Base-by-base conservation (phyloP, 2,113 vertebrate species). In the Bagarius yarrelli region DNA sequence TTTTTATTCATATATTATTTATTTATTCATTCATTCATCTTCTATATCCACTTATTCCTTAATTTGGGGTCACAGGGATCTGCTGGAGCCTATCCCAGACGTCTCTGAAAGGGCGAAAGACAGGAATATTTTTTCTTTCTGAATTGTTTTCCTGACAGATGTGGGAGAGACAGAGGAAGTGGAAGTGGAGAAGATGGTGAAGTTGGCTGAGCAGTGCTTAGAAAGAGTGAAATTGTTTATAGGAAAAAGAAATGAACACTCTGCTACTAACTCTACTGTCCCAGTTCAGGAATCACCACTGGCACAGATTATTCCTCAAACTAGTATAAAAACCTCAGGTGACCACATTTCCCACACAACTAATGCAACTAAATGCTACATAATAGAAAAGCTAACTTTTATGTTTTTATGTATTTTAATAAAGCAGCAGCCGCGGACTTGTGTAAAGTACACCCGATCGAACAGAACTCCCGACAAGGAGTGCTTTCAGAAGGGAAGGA, bases 191-290 rank as follows among this genome's bases (percentile, higher is more conserved):
- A 96, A 95, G 87, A 96, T 99, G 96, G 90, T 99, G 85, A 95
- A 94, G 83, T 88, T 99, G 13, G 95, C 95, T 0, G 96, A 96
- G 87, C 97, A 99, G 87, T 99, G 97, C 88, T 89, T 98, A 88
- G 97, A 98, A 87, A 92, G 97, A 59, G 93, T 95, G 73, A 96
- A 95, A 87, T 96, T 95, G 0, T 96, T 95, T 1, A 85, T 94
- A 1, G 92, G 81, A 40, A 91, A 83, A 76, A 87, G 40, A 56
- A 14, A 56, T 0, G 82, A 88, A 8, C 61, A 80, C 2, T 25
- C 81, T 18, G 59, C 78, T 69, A 25, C 40, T 6, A 32, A 15
- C 12, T 50, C 80, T 25, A 53, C 70, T 15, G 11, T 57, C 69
- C 4, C 86, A 15, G 57, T 40, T 30, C 81, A 76, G 15, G 80